Conservation (phyloP, 2,888 invertebrate genomes). For the Latheticus oryzae region DNA sequence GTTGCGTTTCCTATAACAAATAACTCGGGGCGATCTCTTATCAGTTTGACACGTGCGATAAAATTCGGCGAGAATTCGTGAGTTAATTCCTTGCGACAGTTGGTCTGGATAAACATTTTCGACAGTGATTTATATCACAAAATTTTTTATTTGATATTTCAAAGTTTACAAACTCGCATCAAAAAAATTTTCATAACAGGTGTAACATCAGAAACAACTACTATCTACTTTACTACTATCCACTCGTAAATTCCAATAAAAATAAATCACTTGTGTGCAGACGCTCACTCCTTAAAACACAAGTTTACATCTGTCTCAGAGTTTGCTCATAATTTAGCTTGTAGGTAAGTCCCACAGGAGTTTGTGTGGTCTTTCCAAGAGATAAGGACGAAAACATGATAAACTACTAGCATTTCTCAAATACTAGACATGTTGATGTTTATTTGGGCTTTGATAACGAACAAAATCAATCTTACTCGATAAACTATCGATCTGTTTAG, state of each 20-base stretch:
- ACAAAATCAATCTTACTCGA: constrained; percentile 30
- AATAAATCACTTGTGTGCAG: constrained; percentile 33
- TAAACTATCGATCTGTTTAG: constrained; percentile 8
- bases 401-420: constrained; percentile 47
- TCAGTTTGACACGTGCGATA: too few relatives aligned
- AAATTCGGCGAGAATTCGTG: too few relatives aligned
- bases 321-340: constrained; percentile 53
- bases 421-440: constrained; percentile 45
- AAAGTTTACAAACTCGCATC: constrained; percentile 22
- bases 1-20: too few relatives aligned
- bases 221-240: constrained; percentile 2
- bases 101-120: too few relatives aligned
- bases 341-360: constrained; percentile 47
- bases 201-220: constrained; percentile 13
- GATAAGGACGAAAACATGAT: constrained; percentile 45
- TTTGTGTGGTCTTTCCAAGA: constrained; percentile 10
- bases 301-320: constrained; percentile 51
- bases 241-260: constrained; percentile 36
- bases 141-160: constrained; percentile 37
- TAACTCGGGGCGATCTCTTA: too few relatives aligned
- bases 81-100: too few relatives aligned
- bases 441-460: constrained; percentile 43
- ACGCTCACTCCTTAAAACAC: constrained; percentile 48
- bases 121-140: too few relatives aligned
- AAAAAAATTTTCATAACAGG: constrained; percentile 36